Evolutionary conservation across 2,888 invertebrate species (phyloP).

Genomic region (Lasioglossum pauxillum): DNA sequence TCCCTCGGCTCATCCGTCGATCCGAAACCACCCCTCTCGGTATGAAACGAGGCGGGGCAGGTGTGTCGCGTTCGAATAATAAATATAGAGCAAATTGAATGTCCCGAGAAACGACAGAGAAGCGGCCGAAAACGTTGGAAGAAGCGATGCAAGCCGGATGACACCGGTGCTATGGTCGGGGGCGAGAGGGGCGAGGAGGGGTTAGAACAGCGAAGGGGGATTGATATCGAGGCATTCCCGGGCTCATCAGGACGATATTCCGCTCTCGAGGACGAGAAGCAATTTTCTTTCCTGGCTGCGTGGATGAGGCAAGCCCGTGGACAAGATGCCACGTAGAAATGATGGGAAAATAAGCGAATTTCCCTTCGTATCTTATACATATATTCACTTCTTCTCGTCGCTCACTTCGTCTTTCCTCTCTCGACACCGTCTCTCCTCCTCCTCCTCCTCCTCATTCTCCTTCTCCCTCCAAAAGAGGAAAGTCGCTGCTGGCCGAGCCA

Average conservation of each 20-base stretch:
- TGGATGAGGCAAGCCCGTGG: conserved; percentile 79
- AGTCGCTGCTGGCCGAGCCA: conserved; percentile 38
- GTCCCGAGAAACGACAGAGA: conserved; percentile 39
- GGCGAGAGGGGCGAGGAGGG: background rate
- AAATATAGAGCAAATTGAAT: conserved; percentile 69
- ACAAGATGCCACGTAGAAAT: conserved; percentile 82
- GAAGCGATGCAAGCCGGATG: conserved; percentile 47
- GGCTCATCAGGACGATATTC: conserved; percentile 83
- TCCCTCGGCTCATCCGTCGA: conserved; percentile 21
- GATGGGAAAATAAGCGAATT: conserved; percentile 84
- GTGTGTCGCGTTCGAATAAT: conserved; percentile 60
- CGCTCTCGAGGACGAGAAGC: conserved; percentile 80
- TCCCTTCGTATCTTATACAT: conserved; percentile 74
- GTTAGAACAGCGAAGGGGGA: conserved; percentile 40
- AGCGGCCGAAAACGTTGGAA: conserved; percentile 49
- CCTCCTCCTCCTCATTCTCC: background rate
- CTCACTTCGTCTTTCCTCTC: conserved; percentile 8
- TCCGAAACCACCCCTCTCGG: background rate
- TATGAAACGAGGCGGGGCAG: background rate
- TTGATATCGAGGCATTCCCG: conserved; percentile 73
- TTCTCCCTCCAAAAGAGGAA: conserved; percentile 10
- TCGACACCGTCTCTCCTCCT: background rate
- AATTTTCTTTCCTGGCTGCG: conserved; percentile 82
- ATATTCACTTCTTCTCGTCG: conserved; percentile 59
- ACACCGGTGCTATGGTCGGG: conserved; percentile 18